phyloP scores from a whole-genome alignment of 1,140 invertebrate genomes.

The Diabrotica undecimpunctata region DNA sequence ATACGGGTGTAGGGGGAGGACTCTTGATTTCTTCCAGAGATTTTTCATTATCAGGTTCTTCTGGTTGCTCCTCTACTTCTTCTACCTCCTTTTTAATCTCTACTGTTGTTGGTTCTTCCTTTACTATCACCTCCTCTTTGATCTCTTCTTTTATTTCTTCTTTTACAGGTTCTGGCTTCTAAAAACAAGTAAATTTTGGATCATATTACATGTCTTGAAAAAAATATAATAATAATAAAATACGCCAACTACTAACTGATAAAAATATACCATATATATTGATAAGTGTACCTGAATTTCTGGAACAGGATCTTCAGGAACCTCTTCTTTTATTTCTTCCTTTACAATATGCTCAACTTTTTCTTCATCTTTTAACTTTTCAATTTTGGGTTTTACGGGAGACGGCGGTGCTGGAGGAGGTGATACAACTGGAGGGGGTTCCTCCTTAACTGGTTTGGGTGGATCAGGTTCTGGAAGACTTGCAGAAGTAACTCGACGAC shows the following conservation, averaged over 20 bases:
- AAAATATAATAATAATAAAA: no score
- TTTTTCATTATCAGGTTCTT: constrained; percentile 16
- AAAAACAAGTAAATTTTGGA: no score
- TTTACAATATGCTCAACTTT: constrained; percentile 22
- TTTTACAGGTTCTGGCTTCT: no score
- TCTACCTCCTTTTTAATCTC: constrained; percentile 28
- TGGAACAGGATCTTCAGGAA: constrained; percentile 21
- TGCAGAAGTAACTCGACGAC: constrained; percentile 49
- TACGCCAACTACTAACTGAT: no score
- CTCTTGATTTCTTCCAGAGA: constrained; percentile 23
- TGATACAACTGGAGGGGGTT: constrained; percentile 17
- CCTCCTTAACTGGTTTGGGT: constrained; percentile 30
- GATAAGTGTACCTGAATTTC: no score
- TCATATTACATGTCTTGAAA: no score
- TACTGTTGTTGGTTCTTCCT: constrained; percentile 22
- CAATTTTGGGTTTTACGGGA: constrained; percentile 17
- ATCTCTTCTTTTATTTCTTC: constrained; percentile 24
- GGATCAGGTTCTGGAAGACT: constrained; percentile 41
- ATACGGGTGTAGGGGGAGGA: constrained; percentile 23
- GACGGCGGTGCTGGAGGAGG: constrained; percentile 13
- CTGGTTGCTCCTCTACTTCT: constrained; percentile 24
- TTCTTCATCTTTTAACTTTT: constrained; percentile 20
- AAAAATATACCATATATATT: no score
- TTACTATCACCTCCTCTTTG: constrained; percentile 28
- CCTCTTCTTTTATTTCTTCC: constrained; percentile 28